Conservation (phyloP, 2,797 vertebrate species). For the Pelochelys cantorii region DNA sequence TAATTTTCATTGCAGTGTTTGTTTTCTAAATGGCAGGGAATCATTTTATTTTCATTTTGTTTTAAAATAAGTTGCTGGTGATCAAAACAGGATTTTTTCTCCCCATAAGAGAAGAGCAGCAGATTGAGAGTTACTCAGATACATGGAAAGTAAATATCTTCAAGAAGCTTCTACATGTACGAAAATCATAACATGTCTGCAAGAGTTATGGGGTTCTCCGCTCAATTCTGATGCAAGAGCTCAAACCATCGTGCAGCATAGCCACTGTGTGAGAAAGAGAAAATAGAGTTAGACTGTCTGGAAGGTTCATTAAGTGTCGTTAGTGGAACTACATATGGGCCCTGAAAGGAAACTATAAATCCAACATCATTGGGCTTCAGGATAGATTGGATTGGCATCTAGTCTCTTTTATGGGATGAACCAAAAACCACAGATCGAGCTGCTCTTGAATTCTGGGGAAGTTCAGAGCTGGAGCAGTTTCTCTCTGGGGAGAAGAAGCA, state of each 20-base stretch:
- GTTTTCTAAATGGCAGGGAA: constrained; percentile 26
- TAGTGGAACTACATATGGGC: not conserved
- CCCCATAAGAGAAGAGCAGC: not conserved
- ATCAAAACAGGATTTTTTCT: constrained; percentile 6
- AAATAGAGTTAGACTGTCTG: constrained; percentile 9
- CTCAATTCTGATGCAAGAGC: not conserved
- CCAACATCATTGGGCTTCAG: not conserved
- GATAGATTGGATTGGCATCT: not conserved
- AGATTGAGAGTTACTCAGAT: not conserved
- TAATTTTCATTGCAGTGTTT: not conserved
- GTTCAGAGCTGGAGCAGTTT: not conserved
- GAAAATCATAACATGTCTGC: not conserved
- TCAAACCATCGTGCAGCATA: constrained; percentile 77
- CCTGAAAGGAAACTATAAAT: not conserved
- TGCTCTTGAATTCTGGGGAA: constrained; percentile 2
- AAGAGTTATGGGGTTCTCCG: not conserved
- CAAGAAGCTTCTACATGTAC: not conserved
- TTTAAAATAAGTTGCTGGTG: not conserved
- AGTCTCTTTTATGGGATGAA: not conserved
- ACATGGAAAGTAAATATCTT: not conserved
- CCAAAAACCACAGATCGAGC: not conserved
- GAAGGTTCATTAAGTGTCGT: not conserved
- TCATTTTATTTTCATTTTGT: not conserved
- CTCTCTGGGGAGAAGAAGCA: not conserved
- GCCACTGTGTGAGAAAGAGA: constrained; percentile 73